Percentiles rank a stretch among this genome's conserved stretches.
Conservation (phyloP, 2,888 invertebrate genomes). For the Chalcosyrphus nemorum region DNA sequence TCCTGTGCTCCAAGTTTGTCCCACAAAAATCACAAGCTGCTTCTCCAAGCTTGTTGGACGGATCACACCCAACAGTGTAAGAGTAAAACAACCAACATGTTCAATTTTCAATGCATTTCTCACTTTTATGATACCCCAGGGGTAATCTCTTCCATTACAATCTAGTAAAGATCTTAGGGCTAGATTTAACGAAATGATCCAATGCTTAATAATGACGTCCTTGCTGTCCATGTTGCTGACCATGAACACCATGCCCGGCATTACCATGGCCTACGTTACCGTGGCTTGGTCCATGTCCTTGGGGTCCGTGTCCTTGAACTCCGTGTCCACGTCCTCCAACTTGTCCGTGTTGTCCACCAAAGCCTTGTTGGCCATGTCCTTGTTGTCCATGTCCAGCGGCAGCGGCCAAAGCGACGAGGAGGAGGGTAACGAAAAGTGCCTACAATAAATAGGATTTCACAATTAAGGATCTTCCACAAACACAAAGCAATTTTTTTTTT, state of each 20-base stretch:
- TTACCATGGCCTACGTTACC: neutral
- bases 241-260: neutral
- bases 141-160: neutral
- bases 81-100: neutral
- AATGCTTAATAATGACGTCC: neutral
- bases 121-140: neutral
- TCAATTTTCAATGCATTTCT: neutral
- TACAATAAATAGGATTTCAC: neutral
- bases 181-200: neutral
- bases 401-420: constrained; percentile 2
- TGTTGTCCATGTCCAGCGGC: neutral
- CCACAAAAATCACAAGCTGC: too few species aligned
- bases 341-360: neutral
- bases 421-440: constrained; percentile 24
- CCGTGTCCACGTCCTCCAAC: constrained; percentile 16
- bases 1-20: too few species aligned
- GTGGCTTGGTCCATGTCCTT: constrained; percentile 14
- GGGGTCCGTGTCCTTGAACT: neutral
- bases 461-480: neutral
- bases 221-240: constrained; percentile 10
- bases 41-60: too few species aligned
- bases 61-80: too few species aligned
- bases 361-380: neutral
- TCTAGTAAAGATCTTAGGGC: neutral
- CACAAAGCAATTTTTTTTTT: neutral